Evolutionary conservation across 2,888 invertebrate genomes (phyloP), one percentile per base, ranked within the genome.

Genomic region (Chalcosyrphus nemorum): DNA sequence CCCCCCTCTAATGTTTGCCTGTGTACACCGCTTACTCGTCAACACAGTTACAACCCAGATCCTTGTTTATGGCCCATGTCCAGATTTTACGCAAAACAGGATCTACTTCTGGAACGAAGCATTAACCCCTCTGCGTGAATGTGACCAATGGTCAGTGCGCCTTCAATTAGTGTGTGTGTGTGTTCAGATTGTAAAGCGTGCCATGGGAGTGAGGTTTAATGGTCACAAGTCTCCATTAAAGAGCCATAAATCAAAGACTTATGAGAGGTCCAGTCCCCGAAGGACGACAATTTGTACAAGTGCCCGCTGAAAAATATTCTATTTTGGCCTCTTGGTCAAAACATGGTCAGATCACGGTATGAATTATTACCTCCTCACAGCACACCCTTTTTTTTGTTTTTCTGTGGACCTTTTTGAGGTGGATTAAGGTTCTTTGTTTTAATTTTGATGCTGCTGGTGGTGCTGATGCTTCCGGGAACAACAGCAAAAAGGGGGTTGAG

Each of bases 261-360:
- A 84, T 84, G 84, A 84, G 56, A 56, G 57, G 52, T 63, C 29
- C 59, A 17, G 47, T 75, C 52, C 52, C 24, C 27, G 38, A 52
- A 13, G 78, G 50, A 45, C 45, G 50, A 45, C 45, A 66, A 77
- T 82, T 82, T 77, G 81, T 66, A 47, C 52, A 54, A 82, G 65
- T 66, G 71, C 7, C 68, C 82, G 19, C 68, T 80, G 57, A 74
- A 63, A 70, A 74, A 84, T 63, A 72, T 63, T 68, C 15, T 84
- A 63, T 84, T 78, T 82, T 87, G 88, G 88, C 74, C 88, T 87
- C 85, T 87, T 87, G 91, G 89, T 90, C 90, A 90, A 86, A 90
- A 90, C 89, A 90, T 88, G 87, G 87, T 88, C 86, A 87, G 86
- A 86, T 87, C 35, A 86, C n/a, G 9, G 72, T 86, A 81, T 88